Evolutionary conservation across 2,888 invertebrate genomes (phyloP).

Genomic region (Nowickia ferox): DNA sequence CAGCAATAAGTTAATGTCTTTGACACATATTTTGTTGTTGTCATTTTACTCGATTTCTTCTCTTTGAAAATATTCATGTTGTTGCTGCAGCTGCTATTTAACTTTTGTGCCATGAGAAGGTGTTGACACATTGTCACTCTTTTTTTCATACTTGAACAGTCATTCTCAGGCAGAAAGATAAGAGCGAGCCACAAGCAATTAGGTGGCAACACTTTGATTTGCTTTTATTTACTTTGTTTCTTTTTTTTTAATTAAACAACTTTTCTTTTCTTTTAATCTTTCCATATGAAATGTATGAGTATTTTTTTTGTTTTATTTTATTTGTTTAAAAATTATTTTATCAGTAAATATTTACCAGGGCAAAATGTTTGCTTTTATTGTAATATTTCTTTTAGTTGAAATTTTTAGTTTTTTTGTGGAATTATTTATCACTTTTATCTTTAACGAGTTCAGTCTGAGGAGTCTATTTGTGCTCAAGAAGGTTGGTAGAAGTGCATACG

Average conservation of each 20-base stretch:
- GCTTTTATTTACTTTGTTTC: background rate
- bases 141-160: constrained; percentile 27
- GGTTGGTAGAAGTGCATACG: too few species aligned
- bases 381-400: constrained; percentile 8
- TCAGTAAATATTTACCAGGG: constrained; percentile 63
- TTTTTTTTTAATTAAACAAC: background rate
- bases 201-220: constrained; percentile 60
- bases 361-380: constrained; percentile 20
- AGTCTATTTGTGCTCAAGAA: background rate
- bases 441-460: background rate
- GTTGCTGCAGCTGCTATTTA: constrained; percentile 23
- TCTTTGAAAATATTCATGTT: constrained; percentile 7
- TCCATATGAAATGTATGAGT: constrained; percentile 2
- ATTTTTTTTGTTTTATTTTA: constrained; percentile 1
- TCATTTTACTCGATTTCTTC: constrained; percentile 3
- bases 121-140: constrained; percentile 69
- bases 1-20: constrained; percentile 34
- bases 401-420: background rate
- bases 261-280: constrained; percentile 11
- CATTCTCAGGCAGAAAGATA: background rate
- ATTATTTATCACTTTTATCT: background rate
- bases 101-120: constrained; percentile 42
- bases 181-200: constrained; percentile 5
- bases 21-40: constrained; percentile 37
- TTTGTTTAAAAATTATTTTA: constrained; percentile 50